phyloP scores from a whole-genome alignment of 2,888 invertebrate species.

The Philhelius pedissequus region DNA sequence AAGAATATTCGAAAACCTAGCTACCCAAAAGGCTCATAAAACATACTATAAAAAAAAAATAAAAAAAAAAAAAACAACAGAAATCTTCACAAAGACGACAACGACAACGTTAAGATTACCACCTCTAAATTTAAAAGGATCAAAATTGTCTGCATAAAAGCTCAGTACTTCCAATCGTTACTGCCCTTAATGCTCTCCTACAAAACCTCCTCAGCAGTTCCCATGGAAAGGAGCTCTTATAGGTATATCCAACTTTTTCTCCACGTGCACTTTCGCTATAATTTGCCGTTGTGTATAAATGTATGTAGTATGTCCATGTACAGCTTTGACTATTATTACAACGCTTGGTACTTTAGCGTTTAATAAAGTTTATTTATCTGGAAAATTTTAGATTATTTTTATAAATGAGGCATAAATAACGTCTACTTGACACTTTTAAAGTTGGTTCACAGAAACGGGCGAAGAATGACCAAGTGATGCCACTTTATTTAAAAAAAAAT shows the following conservation, averaged over 20 bases:
- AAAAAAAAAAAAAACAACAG: no score
- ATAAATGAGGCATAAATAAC: conserved; percentile 68
- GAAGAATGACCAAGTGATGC: not conserved
- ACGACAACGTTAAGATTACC: conserved; percentile 58
- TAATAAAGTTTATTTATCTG: conserved; percentile 69
- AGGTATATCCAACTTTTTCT: conserved; percentile 13
- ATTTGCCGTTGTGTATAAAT: not conserved
- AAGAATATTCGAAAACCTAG: conserved; percentile 13
- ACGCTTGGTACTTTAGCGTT: conserved; percentile 50
- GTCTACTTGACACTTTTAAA: conserved; percentile 66
- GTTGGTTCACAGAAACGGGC: conserved; percentile 6
- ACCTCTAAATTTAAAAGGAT: conserved; percentile 68
- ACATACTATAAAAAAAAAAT: not conserved
- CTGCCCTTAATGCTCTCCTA: conserved; percentile 3
- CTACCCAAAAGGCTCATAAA: conserved; percentile 42
- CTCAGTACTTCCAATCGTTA: conserved; percentile 41
- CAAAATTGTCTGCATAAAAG: conserved; percentile 68
- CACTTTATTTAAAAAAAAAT: no score
- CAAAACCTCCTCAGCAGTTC: not conserved
- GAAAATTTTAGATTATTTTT: conserved; percentile 69
- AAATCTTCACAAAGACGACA: conserved; percentile 26
- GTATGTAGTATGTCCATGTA: not conserved
- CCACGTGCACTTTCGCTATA: not conserved
- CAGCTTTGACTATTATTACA: conserved; percentile 36
- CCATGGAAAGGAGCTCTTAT: not conserved